phyloP scores from a whole-genome alignment of 2,797 vertebrate species.

The Choloepus didactylus region DNA sequence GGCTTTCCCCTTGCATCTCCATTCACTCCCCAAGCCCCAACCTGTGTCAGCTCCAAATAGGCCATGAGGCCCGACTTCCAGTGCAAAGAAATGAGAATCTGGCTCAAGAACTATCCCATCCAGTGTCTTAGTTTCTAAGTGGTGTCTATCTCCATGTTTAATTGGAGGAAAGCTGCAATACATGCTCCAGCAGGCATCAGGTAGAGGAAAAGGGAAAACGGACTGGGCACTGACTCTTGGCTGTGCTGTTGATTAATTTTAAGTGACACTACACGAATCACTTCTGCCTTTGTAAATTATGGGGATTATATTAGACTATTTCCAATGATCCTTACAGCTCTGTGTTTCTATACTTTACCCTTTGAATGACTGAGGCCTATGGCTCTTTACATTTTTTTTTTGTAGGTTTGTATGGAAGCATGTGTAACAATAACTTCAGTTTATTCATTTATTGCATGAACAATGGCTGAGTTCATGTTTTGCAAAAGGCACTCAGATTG shows the following conservation, averaged over 20 bases:
- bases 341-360: background rate
- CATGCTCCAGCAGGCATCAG: background rate
- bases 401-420: background rate
- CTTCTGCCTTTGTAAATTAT: background rate
- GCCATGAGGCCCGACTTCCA: rapidly evolving
- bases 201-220: background rate
- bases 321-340: background rate
- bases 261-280: background rate
- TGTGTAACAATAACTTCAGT: background rate
- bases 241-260: background rate
- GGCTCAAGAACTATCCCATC: background rate
- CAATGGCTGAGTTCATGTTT: background rate
- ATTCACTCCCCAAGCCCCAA: background rate
- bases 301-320: background rate
- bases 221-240: too few relatives aligned
- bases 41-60: background rate
- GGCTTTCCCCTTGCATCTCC: background rate
- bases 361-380: background rate
- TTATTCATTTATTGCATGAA: background rate
- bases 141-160: too few relatives aligned
- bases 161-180: background rate
- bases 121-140: background rate
- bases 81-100: background rate
- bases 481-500: background rate
- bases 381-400: background rate